Percentiles rank a stretch among this genome's conserved stretches.
These are phyloP conservation scores for Pygocentrus nattereri DNA, from an alignment of 2,797 vertebrate species.

Conservation along the genomic window DNA sequence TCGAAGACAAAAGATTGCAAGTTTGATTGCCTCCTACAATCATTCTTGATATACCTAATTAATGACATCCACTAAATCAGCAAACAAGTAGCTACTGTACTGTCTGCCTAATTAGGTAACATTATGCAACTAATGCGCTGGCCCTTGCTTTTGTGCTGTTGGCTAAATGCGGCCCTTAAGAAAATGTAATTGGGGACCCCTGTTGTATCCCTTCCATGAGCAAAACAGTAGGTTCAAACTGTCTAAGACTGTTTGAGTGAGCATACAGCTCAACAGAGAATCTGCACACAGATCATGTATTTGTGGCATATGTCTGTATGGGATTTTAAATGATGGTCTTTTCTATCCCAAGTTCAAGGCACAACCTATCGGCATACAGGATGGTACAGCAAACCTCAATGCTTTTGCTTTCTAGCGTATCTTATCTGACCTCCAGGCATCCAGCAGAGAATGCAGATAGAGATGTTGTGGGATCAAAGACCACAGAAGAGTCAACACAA, in stretches of 20 bases:
- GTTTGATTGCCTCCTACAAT: no score
- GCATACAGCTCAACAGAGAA: background rate
- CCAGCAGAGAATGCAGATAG: slow-evolving; percentile 4
- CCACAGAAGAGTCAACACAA: slow-evolving; percentile 10
- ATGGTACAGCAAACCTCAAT: slow-evolving; percentile 17
- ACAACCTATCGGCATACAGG: slow-evolving; percentile 13
- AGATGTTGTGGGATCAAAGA: slow-evolving; percentile 23
- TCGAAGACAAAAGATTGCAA: no score
- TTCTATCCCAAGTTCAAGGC: slow-evolving; percentile 38
- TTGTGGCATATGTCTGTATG: background rate
- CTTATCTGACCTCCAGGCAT: slow-evolving; percentile 24
- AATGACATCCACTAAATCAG: no score
- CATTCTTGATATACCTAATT: no score
- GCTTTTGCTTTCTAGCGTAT: slow-evolving; percentile 30
- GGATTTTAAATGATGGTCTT: slow-evolving; percentile 10
- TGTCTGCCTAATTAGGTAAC: no score
- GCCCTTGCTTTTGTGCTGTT: no score
- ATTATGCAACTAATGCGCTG: no score
- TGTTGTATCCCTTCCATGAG: background rate
- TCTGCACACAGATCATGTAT: background rate
- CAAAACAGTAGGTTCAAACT: background rate
- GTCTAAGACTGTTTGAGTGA: background rate
- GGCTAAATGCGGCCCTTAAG: no score
- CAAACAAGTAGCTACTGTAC: no score
- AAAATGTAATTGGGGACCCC: no score